Evolutionary conservation across 2,797 vertebrate species (phyloP).

Genomic region (Propithecus deckenii): DNA sequence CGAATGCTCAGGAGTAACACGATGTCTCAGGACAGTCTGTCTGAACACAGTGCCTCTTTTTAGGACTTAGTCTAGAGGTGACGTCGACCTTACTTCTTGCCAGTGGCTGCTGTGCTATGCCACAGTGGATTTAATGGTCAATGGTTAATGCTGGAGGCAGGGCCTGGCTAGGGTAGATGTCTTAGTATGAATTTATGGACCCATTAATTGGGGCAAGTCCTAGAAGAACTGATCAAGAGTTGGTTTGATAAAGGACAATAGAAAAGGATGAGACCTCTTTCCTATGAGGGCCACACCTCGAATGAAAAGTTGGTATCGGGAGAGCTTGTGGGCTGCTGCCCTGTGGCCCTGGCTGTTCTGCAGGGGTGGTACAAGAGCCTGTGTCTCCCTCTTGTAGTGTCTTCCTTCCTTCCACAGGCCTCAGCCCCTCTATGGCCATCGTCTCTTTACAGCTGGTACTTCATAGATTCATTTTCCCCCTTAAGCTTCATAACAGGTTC

Average conservation of each 20-base stretch:
- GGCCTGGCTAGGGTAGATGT: background rate
- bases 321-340: background rate
- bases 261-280: background rate
- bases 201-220: background rate
- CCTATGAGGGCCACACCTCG: background rate
- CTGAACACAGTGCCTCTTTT: background rate
- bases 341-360: background rate
- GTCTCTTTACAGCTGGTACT: background rate
- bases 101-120: background rate
- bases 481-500: background rate
- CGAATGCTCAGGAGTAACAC: accelerated
- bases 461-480: background rate
- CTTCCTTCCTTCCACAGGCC: background rate
- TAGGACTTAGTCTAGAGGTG: background rate
- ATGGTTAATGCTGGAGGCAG: background rate
- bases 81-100: background rate
- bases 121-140: background rate
- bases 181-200: background rate
- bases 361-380: no score
- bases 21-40: background rate
- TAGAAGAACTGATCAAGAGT: background rate
- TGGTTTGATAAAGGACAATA: background rate
- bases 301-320: background rate
- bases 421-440: accelerated
- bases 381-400: background rate